Percentiles rank a stretch among this genome's conserved stretches.
Evolutionary conservation across 1,140 invertebrate genomes (phyloP).

Genomic region (Temnothorax longispinosus): DNA sequence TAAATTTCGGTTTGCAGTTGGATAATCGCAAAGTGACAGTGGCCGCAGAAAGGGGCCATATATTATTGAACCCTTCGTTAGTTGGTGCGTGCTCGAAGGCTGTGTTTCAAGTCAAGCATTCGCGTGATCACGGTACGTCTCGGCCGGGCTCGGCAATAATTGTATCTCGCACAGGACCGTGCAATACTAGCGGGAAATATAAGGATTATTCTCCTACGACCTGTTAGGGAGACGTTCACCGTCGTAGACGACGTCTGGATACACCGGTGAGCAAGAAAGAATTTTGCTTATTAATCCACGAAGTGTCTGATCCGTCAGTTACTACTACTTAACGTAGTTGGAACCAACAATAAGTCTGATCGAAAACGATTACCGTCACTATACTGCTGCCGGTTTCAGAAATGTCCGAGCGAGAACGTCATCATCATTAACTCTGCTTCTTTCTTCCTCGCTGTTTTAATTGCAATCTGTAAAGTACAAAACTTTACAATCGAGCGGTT

Average conservation of each 20-base stretch:
- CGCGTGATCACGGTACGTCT: conserved; percentile 74
- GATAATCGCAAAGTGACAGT: conserved; percentile 45
- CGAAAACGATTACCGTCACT: not conserved
- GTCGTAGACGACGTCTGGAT: conserved; percentile 25
- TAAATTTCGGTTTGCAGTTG: conserved; percentile 23
- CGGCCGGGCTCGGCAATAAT: conserved; percentile 70
- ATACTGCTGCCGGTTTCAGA: not conserved
- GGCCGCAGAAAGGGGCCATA: conserved; percentile 14
- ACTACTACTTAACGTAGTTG: not conserved
- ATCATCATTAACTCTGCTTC: not conserved
- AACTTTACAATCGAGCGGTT: not conserved
- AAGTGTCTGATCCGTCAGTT: not conserved
- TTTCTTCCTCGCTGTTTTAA: not conserved
- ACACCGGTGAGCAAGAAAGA: not conserved
- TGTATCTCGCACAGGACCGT: conserved; percentile 65
- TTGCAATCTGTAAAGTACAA: not conserved
- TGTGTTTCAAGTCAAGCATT: conserved; percentile 69
- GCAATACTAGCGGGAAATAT: conserved; percentile 66
- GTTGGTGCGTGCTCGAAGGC: conserved; percentile 72
- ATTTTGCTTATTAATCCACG: conserved; percentile 10
- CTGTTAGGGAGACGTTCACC: conserved; percentile 46
- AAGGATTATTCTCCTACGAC: conserved; percentile 63
- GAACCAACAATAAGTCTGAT: not conserved
- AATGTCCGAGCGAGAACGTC: not conserved
- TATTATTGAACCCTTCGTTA: conserved; percentile 65